A percentile compares a stretch with the other conserved stretches of the same genome.
phyloP scores from a whole-genome alignment of 1,140 invertebrate species.

The Temnothorax nylanderi region DNA sequence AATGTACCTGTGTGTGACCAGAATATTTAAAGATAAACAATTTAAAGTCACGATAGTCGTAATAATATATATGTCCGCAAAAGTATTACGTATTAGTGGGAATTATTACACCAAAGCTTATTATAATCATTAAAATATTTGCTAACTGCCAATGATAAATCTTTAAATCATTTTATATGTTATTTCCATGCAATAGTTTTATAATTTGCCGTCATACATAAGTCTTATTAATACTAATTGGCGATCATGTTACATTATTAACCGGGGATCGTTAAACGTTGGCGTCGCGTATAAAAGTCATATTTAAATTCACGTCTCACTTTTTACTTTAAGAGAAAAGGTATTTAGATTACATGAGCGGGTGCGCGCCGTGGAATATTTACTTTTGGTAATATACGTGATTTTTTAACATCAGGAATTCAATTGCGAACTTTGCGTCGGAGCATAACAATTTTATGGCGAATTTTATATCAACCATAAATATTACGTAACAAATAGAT shows the following conservation, averaged over 20 bases:
- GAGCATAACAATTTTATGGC: slow-evolving; percentile 13
- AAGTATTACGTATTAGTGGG: not conserved
- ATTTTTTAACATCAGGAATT: not conserved
- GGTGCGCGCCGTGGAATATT: not conserved
- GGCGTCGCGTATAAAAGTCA: not conserved
- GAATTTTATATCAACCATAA: slow-evolving; percentile 32
- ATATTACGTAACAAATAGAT: slow-evolving; percentile 45
- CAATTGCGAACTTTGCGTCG: not conserved
- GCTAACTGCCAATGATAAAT: not conserved
- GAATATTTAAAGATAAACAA: not conserved
- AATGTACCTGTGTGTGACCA: not conserved
- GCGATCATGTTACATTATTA: slow-evolving; percentile 4
- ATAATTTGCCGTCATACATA: not conserved
- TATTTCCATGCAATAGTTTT: not conserved
- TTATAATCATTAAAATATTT: not conserved
- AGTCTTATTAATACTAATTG: slow-evolving; percentile 32
- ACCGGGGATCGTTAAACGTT: not conserved
- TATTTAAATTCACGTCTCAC: not conserved
- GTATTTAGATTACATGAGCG: not conserved
- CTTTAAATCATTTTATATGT: not conserved
- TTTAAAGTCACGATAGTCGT: not conserved
- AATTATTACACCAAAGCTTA: not conserved
- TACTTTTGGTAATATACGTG: not conserved
- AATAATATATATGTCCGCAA: not conserved
- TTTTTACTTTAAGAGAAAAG: not conserved